phyloP scores from a whole-genome alignment of 2,113 vertebrate genomes.

The Microcebus griseorufus region DNA sequence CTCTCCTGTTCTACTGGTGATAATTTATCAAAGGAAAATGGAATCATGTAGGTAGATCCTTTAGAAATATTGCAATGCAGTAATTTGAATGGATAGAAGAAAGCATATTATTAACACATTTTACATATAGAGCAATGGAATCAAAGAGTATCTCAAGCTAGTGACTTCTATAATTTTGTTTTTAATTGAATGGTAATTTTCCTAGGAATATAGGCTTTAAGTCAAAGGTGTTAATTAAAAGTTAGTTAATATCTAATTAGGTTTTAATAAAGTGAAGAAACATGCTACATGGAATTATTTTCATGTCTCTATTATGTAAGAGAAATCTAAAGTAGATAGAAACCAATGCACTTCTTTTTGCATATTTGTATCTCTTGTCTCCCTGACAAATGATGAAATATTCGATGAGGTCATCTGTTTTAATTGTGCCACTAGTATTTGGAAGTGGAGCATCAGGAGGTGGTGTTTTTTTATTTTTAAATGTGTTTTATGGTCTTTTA shows the following conservation, averaged over 20 bases:
- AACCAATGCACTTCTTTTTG: neutral
- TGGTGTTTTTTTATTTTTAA: neutral
- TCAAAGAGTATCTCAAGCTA: neutral
- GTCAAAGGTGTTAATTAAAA: neutral
- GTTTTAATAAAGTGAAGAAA: constrained; percentile 20
- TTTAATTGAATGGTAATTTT: constrained; percentile 3
- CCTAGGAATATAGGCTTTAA: neutral
- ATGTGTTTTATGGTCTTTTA: neutral
- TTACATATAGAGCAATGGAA: neutral
- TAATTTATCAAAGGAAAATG: neutral
- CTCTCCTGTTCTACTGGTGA: neutral
- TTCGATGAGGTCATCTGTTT: neutral
- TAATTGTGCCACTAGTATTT: neutral
- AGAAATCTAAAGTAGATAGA: neutral
- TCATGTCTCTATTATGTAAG: neutral
- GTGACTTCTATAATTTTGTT: neutral
- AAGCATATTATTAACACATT: neutral
- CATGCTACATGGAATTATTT: neutral
- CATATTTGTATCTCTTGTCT: neutral
- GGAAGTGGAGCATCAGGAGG: neutral
- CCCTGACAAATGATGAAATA: neutral
- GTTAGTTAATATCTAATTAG: neutral
- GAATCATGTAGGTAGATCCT: neutral
- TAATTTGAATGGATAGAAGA: neutral
- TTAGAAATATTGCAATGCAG: neutral